A percentile compares a stretch with the other conserved stretches of the same genome.
Evolutionary conservation across 1,140 invertebrate genomes (phyloP).

Genomic region (Aphidius ervi): DNA sequence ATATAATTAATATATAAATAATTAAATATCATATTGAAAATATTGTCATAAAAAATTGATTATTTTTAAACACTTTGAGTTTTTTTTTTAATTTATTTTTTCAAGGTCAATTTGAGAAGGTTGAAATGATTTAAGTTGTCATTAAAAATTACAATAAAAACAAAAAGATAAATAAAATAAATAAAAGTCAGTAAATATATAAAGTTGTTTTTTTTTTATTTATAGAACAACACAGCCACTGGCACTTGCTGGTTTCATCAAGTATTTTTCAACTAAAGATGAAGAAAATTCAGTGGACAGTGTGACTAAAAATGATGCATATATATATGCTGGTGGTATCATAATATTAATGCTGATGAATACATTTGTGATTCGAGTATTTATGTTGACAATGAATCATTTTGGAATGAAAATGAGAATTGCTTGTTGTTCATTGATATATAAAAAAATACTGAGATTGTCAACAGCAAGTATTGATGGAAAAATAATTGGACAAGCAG

Average conservation of each 20-base stretch:
- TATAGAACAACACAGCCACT: slow-evolving; percentile 65
- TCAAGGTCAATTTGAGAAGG: too few species aligned
- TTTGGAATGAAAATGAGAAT: slow-evolving; percentile 73
- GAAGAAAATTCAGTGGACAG: slow-evolving; percentile 22
- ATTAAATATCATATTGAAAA: too few species aligned
- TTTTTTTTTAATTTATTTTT: too few species aligned
- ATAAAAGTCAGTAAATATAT: not conserved
- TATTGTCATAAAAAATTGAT: too few species aligned
- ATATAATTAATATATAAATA: too few species aligned
- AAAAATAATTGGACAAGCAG: slow-evolving; percentile 78
- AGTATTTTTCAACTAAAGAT: slow-evolving; percentile 60
- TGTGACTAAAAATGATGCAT: slow-evolving; percentile 39
- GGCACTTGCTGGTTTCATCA: slow-evolving; percentile 64
- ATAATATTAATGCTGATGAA: slow-evolving; percentile 60
- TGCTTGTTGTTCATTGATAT: slow-evolving; percentile 75
- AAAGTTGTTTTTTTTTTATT: not conserved
- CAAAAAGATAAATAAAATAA: too few species aligned
- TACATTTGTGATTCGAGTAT: slow-evolving; percentile 72
- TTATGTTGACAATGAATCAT: slow-evolving; percentile 69
- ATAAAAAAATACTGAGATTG: slow-evolving; percentile 68
- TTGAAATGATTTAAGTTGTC: too few species aligned
- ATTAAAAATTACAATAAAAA: too few species aligned
- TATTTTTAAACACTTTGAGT: too few species aligned
- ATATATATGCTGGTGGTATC: slow-evolving; percentile 66
- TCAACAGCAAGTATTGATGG: slow-evolving; percentile 67